phyloP scores from a whole-genome alignment of 2,888 invertebrate species.

The Pammene fasciana region DNA sequence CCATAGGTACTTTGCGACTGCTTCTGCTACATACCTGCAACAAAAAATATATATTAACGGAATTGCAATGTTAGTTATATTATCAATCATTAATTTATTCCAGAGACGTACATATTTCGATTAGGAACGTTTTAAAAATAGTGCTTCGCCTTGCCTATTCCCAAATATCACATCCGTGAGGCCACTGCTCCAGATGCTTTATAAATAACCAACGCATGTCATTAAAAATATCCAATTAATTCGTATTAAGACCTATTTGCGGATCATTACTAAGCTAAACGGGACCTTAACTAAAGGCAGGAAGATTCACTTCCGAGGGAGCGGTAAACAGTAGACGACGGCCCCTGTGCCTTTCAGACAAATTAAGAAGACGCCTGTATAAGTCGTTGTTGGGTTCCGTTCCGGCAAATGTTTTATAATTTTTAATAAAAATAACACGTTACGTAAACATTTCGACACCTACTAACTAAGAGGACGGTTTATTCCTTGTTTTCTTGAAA shows the following conservation, averaged over 20 bases:
- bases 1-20: too few relatives aligned
- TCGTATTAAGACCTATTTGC: slow-evolving; percentile 43
- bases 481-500: slow-evolving; percentile 37
- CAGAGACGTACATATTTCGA: slow-evolving; percentile 23
- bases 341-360: slow-evolving; percentile 54
- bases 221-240: slow-evolving; percentile 48
- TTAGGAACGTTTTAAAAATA: slow-evolving; percentile 38
- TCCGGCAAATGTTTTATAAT: slow-evolving; percentile 62
- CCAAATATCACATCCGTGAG: slow-evolving; percentile 45
- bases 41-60: slow-evolving; percentile 14
- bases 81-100: slow-evolving; percentile 7
- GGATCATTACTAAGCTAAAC: slow-evolving; percentile 20
- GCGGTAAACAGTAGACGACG: slow-evolving; percentile 21
- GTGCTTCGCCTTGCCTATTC: slow-evolving; percentile 39
- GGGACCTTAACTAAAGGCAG: slow-evolving; percentile 20
- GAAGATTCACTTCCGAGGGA: slow-evolving; percentile 33
- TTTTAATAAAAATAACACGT: slow-evolving; percentile 26
- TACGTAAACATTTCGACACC: slow-evolving; percentile 41
- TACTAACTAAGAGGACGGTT: slow-evolving; percentile 24
- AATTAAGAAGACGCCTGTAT: slow-evolving; percentile 60
- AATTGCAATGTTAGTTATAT: background rate
- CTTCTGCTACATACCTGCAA: slow-evolving; percentile 37
- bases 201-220: slow-evolving; percentile 45
- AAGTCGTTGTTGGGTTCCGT: slow-evolving; percentile 64
- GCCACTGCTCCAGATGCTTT: slow-evolving; percentile 44